Evolutionary conservation across 2,888 invertebrate genomes (phyloP).

Genomic region (Tanypteryx hageni): DNA sequence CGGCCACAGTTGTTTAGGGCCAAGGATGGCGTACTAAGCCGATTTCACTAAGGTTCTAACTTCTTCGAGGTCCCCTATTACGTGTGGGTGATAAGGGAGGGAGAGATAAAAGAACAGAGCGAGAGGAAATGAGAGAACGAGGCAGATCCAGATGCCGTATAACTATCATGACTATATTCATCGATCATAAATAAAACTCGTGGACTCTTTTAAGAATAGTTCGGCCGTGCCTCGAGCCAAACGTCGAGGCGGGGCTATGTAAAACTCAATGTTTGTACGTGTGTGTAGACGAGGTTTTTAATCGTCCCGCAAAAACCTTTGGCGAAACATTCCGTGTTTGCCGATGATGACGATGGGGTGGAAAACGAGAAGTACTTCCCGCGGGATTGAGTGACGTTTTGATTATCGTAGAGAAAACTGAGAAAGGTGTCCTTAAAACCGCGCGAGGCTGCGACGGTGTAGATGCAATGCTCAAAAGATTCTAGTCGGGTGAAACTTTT

Average conservation of each 20-base stretch:
- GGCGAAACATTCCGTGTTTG: slow-evolving; percentile 7
- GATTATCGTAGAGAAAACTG: neutral
- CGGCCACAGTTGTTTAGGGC: neutral
- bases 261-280: neutral
- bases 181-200: neutral
- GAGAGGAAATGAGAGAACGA: too few species aligned
- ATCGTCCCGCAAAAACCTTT: slow-evolving; percentile 9
- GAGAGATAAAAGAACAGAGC: too few species aligned
- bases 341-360: neutral
- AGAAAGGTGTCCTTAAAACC: neutral
- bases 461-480: neutral
- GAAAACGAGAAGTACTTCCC: slow-evolving; percentile 12
- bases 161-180: too few species aligned
- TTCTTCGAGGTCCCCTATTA: too few species aligned
- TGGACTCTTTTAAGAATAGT: neutral
- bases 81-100: too few species aligned
- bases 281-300: neutral
- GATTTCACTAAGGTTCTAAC: too few species aligned
- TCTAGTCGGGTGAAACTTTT: neutral
- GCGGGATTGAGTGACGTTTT: neutral
- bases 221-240: neutral
- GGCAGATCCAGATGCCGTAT: too few species aligned
- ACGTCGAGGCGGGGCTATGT: neutral
- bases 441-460: neutral
- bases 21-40: neutral